Percentiles rank a stretch among this genome's conserved stretches.
Conservation (phyloP, 2,113 vertebrate species). For the Phalacrocorax carbo region DNA sequence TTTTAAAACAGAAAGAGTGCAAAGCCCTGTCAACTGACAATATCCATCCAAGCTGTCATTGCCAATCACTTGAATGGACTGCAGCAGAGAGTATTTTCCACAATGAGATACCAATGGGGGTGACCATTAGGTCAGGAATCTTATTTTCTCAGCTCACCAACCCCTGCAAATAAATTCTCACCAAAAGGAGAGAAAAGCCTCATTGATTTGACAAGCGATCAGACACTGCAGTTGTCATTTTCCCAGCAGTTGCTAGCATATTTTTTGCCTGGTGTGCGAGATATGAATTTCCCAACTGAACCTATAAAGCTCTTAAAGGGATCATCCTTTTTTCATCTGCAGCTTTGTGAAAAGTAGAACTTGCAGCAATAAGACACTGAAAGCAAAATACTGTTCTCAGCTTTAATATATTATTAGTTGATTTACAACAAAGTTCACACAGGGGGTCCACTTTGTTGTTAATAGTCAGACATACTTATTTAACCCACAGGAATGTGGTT, state of each 20-base stretch:
- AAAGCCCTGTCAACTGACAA: slow-evolving; percentile 68
- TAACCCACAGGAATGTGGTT: background rate
- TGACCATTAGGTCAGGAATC: slow-evolving; percentile 70
- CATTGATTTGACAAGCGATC: slow-evolving; percentile 69
- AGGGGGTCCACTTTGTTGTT: background rate
- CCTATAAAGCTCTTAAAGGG: slow-evolving; percentile 45
- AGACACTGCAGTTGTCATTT: slow-evolving; percentile 66
- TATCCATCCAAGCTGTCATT: slow-evolving; percentile 69
- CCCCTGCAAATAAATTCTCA: slow-evolving; percentile 68
- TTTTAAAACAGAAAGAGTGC: slow-evolving; percentile 44
- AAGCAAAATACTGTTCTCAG: background rate
- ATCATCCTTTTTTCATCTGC: slow-evolving; percentile 23
- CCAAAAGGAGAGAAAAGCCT: slow-evolving; percentile 70
- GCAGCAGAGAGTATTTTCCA: slow-evolving; percentile 69
- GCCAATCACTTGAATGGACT: slow-evolving; percentile 71
- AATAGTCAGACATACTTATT: background rate
- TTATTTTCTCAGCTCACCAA: slow-evolving; percentile 70
- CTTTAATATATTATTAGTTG: background rate
- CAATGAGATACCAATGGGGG: slow-evolving; percentile 65
- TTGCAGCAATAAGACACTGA: background rate
- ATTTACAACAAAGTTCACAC: background rate
- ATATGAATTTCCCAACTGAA: slow-evolving; percentile 52
- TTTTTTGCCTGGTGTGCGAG: slow-evolving; percentile 59
- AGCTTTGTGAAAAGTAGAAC: background rate
- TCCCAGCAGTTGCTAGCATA: slow-evolving; percentile 66